A percentile compares a stretch with the other conserved stretches of the same genome.
These are phyloP conservation scores for Calyptommatus sinebrachiatus DNA, from an alignment of 2,113 vertebrate genomes.

Conservation along the genomic window DNA sequence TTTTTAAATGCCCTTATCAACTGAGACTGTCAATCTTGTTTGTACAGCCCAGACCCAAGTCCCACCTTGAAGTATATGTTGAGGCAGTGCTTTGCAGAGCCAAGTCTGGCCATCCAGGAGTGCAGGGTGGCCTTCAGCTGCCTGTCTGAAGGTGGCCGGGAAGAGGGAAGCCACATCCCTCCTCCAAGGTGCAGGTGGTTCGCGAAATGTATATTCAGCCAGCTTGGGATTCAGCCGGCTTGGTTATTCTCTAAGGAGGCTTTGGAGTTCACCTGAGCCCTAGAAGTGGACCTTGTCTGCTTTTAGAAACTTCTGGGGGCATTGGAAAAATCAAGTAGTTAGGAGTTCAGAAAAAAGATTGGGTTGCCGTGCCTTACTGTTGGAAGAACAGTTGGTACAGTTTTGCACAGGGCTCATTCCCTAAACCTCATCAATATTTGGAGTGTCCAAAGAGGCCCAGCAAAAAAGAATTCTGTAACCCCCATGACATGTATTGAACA, in stretches of 20 bases:
- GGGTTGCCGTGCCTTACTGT: too few species aligned
- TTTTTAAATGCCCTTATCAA: too few species aligned
- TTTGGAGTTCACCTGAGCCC: conserved; percentile 1
- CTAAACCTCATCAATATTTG: not conserved
- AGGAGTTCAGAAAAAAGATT: not conserved
- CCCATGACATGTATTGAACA: not conserved
- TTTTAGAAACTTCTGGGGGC: not conserved
- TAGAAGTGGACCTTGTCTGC: not conserved
- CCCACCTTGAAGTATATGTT: not conserved
- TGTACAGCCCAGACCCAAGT: not conserved
- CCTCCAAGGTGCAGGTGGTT: too few species aligned
- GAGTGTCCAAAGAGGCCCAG: too few species aligned
- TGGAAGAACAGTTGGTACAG: too few species aligned
- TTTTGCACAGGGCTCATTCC: not conserved
- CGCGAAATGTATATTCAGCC: not conserved
- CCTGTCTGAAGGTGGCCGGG: not conserved
- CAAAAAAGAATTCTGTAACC: not conserved
- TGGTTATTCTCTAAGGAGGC: conserved; percentile 47
- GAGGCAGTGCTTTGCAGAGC: not conserved
- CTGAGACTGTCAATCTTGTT: not conserved
- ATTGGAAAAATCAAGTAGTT: too few species aligned
- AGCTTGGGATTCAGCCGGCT: not conserved
- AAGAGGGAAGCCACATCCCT: not conserved
- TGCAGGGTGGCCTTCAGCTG: not conserved
- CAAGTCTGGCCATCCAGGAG: not conserved